A percentile compares a stretch with the other conserved stretches of the same genome.
These are phyloP conservation scores for Perccottus glenii DNA, from an alignment of 2,113 vertebrate genomes.

Conservation along the genomic window DNA sequence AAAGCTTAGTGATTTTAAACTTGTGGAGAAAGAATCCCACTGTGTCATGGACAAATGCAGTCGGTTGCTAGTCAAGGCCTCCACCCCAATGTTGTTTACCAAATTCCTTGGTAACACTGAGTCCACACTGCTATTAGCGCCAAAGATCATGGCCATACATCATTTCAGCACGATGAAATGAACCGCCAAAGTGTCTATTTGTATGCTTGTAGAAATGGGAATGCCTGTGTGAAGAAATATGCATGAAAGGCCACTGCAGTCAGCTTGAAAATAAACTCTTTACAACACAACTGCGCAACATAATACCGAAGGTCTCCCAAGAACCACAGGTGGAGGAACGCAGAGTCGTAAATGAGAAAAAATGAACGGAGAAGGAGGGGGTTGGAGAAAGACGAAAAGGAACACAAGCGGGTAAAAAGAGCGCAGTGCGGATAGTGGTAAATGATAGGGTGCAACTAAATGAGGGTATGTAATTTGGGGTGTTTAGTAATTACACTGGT, in stretches of 20 bases:
- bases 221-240: background rate
- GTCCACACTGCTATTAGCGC: conserved; percentile 13
- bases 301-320: conserved; percentile 20
- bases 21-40: conserved; percentile 1
- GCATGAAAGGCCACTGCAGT: conserved; percentile 1
- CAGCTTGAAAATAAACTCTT: conserved; percentile 19
- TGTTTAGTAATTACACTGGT: conserved; percentile 78
- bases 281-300: conserved; percentile 16
- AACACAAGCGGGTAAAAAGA: conserved; percentile 56
- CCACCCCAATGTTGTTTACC: conserved; percentile 21
- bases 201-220: background rate
- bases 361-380: conserved; percentile 13
- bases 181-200: conserved; percentile 15
- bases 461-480: conserved; percentile 79
- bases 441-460: conserved; percentile 77
- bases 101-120: conserved; percentile 27
- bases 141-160: conserved; percentile 14
- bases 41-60: conserved; percentile 30
- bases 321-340: conserved; percentile 41
- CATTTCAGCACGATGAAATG: conserved; percentile 17
- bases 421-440: conserved; percentile 66
- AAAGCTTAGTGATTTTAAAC: background rate
- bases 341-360: conserved; percentile 25
- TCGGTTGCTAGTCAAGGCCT: conserved; percentile 32
- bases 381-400: conserved; percentile 12